Evolutionary conservation across 1,140 invertebrate species (phyloP).

Genomic region (Pemphigus obesinymphae): DNA sequence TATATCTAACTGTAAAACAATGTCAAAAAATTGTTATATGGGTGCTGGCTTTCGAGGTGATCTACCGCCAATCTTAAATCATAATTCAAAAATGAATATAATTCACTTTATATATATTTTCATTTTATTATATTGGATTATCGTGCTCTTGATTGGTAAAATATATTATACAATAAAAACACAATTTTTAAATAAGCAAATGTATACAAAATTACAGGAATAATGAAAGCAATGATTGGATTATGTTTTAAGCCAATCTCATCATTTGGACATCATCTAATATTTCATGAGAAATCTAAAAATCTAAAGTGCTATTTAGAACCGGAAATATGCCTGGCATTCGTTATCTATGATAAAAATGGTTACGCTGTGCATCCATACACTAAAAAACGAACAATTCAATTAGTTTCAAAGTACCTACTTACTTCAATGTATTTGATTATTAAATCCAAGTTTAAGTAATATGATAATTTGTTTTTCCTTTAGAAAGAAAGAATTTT

Average conservation of each 20-base stretch:
- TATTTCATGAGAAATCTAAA: not conserved
- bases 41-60: not conserved
- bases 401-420: not conserved
- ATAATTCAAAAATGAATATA: not conserved
- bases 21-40: not conserved
- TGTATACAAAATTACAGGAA: not conserved
- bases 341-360: not conserved
- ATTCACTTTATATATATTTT: not conserved
- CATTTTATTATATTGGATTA: not conserved
- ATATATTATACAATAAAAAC: not conserved
- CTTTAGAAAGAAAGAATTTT: not conserved
- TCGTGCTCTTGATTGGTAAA: not conserved
- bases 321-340: not conserved
- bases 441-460: not conserved
- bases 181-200: not conserved
- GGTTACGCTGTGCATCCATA: not conserved
- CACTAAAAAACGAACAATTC: not conserved
- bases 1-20: not conserved
- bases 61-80: not conserved
- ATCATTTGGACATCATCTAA: not conserved
- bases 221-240: not conserved
- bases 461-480: not conserved
- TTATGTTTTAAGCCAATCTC: not conserved
- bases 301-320: not conserved
- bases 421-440: not conserved